Evolutionary conservation across 2,797 vertebrate genomes (phyloP).

Genomic region (Toxotes lorentzi): DNA sequence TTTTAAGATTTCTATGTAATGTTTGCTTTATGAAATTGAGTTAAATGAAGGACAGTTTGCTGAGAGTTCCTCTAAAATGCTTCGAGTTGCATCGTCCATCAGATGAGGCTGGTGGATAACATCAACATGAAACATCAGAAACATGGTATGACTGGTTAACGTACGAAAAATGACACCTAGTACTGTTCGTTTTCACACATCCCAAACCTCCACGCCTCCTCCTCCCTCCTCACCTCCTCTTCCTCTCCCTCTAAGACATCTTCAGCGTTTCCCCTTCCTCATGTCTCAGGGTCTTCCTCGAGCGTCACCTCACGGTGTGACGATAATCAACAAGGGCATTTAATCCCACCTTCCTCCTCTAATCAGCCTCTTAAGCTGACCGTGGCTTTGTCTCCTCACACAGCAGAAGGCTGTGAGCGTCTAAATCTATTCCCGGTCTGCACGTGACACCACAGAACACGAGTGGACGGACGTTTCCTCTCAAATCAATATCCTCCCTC

Average conservation of each 20-base stretch:
- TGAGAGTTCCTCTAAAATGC: background rate
- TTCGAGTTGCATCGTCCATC: background rate
- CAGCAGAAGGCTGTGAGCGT: background rate
- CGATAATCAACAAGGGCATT: constrained; percentile 32
- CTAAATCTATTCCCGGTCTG: constrained; percentile 25
- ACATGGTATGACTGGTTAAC: background rate
- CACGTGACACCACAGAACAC: background rate
- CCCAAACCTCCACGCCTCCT: background rate
- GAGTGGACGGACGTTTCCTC: background rate
- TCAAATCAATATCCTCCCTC: background rate
- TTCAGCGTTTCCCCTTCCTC: constrained; percentile 17
- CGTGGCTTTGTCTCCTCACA: constrained; percentile 35
- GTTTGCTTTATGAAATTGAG: background rate
- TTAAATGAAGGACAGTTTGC: constrained; percentile 2
- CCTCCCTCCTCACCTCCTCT: background rate
- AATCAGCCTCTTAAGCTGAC: constrained; percentile 34
- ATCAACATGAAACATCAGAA: constrained; percentile 12
- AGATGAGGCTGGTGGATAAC: background rate
- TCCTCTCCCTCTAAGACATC: background rate
- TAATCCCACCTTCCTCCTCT: constrained; percentile 54
- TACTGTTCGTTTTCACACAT: constrained; percentile 22
- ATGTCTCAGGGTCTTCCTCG: constrained; percentile 31
- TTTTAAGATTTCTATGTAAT: background rate
- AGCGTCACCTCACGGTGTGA: constrained; percentile 33
- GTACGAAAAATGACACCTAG: background rate